phyloP scores from a whole-genome alignment of 2,888 invertebrate species.

The Parthenolecanium corni region DNA sequence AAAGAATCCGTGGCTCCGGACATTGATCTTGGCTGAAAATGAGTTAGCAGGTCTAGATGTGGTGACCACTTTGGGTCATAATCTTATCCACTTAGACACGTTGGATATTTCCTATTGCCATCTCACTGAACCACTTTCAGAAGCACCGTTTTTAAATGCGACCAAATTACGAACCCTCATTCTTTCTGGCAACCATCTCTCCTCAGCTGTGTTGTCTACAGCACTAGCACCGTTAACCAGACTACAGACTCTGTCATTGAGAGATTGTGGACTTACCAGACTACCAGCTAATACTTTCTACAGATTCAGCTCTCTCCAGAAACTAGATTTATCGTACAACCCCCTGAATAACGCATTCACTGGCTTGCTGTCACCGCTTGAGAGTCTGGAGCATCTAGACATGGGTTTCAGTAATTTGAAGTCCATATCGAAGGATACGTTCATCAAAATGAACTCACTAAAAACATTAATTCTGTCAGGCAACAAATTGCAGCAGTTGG shows the following conservation, averaged over 20 bases:
- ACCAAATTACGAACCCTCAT: constrained; percentile 53
- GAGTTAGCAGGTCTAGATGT: constrained; percentile 53
- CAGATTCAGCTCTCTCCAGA: constrained; percentile 51
- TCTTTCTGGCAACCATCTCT: constrained; percentile 55
- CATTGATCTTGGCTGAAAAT: constrained; percentile 53
- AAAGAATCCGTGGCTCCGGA: constrained; percentile 51
- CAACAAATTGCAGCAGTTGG: constrained; percentile 53
- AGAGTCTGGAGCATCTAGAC: constrained; percentile 54
- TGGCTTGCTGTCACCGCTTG: constrained; percentile 50
- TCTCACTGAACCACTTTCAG: constrained; percentile 52
- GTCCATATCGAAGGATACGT: constrained; percentile 51
- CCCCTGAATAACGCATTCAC: constrained; percentile 57
- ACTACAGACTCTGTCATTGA: constrained; percentile 53
- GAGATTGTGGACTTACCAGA: constrained; percentile 52
- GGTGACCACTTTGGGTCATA: constrained; percentile 50
- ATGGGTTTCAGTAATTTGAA: constrained; percentile 62
- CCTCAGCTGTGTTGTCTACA: constrained; percentile 53
- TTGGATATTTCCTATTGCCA: constrained; percentile 58
- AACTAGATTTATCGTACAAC: constrained; percentile 58
- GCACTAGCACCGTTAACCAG: constrained; percentile 53
- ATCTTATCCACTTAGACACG: constrained; percentile 51
- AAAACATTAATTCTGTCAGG: constrained; percentile 55
- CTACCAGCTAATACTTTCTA: constrained; percentile 53
- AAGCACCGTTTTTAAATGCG: constrained; percentile 56
- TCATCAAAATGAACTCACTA: constrained; percentile 56